Conservation (phyloP, 1,140 invertebrate genomes). For the Caenorhabditis tropicalis region DNA sequence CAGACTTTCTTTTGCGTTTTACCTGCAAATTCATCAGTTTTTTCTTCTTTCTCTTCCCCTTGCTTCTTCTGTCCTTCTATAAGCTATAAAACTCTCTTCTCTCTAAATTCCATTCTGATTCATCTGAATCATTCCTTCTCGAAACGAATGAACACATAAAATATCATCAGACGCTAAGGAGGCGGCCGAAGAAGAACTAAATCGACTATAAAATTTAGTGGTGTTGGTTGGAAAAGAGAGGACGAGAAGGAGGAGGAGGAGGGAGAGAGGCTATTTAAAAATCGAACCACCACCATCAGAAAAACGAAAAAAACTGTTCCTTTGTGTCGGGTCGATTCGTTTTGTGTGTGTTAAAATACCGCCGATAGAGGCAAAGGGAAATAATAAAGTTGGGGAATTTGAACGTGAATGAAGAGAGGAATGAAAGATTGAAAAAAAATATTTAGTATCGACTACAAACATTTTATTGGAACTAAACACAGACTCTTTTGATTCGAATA, state of each 20-base stretch:
- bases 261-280: background rate
- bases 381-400: background rate
- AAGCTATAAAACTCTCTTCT: no score
- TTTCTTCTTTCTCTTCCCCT: no score
- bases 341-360: conserved; percentile 3
- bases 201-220: no score
- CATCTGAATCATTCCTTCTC: background rate
- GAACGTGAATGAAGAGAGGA: background rate
- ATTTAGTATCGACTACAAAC: background rate
- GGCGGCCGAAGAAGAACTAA: no score
- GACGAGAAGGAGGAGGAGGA: no score
- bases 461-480: no score
- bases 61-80: no score
- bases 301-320: conserved; percentile 14
- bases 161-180: background rate
- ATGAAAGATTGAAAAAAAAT: no score
- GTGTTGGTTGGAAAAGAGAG: no score
- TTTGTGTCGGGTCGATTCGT: background rate
- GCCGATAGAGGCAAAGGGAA: background rate
- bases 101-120: background rate
- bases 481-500: background rate
- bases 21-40: no score
- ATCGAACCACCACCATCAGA: no score
- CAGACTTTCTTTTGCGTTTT: conserved; percentile 55
- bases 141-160: background rate